phyloP scores from a whole-genome alignment of 2,797 vertebrate species.

The Picus viridis region DNA sequence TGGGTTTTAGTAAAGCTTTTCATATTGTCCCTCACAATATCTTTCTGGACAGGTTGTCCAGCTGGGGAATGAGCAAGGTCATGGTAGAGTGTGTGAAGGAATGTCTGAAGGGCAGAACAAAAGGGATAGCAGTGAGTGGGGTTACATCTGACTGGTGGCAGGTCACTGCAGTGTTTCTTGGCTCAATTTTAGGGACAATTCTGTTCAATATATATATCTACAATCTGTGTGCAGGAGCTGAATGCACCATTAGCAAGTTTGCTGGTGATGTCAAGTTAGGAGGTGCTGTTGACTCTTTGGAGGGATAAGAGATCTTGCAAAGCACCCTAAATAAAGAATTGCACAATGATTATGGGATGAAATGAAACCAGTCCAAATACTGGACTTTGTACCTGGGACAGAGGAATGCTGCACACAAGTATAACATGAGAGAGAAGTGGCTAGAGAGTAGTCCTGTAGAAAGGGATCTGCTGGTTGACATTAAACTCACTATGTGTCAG shows the following conservation, averaged over 20 bases:
- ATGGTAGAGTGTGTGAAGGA: background rate
- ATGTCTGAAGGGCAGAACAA: background rate
- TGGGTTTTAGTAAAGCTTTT: background rate
- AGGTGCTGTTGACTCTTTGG: background rate
- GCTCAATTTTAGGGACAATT: too few relatives aligned
- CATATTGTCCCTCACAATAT: background rate
- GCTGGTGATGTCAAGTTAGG: background rate
- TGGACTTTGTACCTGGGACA: background rate
- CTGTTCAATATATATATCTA: background rate
- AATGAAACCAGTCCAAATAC: background rate
- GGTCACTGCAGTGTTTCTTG: background rate
- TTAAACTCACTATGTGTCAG: background rate
- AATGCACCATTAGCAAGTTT: background rate
- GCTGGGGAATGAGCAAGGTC: background rate
- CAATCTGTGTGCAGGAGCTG: too few relatives aligned
- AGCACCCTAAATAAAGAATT: background rate
- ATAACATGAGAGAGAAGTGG: background rate
- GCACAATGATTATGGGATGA: background rate
- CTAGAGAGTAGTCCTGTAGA: background rate
- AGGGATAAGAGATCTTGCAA: background rate
- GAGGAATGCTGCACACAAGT: background rate
- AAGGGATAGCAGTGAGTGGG: background rate
- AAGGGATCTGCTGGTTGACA: background rate
- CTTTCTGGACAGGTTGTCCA: background rate
- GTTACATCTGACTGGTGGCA: background rate